Evolutionary conservation across 2,797 vertebrate genomes (phyloP).

Genomic region (Sciaenops ocellatus): DNA sequence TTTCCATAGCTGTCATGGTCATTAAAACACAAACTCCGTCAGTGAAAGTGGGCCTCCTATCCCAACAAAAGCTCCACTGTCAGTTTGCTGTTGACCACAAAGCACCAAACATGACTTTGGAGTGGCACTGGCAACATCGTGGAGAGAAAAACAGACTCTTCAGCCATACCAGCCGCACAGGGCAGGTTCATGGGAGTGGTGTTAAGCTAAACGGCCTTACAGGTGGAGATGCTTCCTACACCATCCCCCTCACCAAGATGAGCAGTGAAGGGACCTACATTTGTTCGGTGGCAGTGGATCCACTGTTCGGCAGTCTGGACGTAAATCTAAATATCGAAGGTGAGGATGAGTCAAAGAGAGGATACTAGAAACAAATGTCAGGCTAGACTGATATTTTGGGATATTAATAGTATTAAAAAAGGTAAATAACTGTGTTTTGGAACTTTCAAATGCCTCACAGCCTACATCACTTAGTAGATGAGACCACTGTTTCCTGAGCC

Average conservation of each 20-base stretch:
- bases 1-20: constrained; percentile 77
- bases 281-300: constrained; percentile 77
- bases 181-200: constrained; percentile 56
- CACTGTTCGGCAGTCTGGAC: constrained; percentile 71
- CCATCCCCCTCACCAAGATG: constrained; percentile 62
- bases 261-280: constrained; percentile 78
- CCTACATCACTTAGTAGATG: no score
- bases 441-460: no score
- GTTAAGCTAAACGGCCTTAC: constrained; percentile 66
- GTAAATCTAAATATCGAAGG: constrained; percentile 80
- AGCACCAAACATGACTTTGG: constrained; percentile 54
- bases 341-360: constrained; percentile 48
- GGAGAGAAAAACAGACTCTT: constrained; percentile 72
- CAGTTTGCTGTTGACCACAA: constrained; percentile 83
- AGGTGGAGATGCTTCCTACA: constrained; percentile 80
- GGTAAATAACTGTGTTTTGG: no score
- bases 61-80: constrained; percentile 80
- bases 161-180: constrained; percentile 60
- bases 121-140: constrained; percentile 72
- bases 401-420: background rate
- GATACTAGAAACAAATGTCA: background rate
- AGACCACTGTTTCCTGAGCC: no score
- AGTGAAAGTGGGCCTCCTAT: constrained; percentile 69
- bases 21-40: constrained; percentile 76
- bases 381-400: background rate